phyloP scores from a whole-genome alignment of 2,113 vertebrate species.

The Urocitellus parryii region DNA sequence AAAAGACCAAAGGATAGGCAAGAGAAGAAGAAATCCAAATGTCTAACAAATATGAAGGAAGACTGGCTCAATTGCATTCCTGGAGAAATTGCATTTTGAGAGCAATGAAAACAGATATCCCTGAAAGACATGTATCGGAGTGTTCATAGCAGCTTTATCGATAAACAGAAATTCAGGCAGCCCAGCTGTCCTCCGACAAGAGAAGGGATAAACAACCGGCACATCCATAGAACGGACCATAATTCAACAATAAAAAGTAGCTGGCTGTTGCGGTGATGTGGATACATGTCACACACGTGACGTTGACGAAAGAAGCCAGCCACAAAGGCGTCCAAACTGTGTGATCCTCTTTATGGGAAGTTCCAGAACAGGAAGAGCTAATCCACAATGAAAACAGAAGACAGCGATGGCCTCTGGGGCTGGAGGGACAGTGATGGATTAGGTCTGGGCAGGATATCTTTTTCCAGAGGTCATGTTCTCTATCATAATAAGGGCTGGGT shows the following conservation, averaged over 20 bases:
- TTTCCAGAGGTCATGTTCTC: neutral
- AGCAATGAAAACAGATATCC: neutral
- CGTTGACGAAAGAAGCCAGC: neutral
- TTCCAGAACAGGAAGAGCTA: neutral
- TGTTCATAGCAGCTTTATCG: conserved; percentile 6
- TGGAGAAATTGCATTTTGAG: neutral
- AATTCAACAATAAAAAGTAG: neutral
- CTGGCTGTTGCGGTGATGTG: neutral
- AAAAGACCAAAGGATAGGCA: neutral
- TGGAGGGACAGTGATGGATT: neutral
- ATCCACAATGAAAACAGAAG: neutral
- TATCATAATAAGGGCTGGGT: neutral
- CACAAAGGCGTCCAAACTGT: neutral
- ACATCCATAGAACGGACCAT: neutral
- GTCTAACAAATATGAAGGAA: neutral
- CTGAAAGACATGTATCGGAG: neutral
- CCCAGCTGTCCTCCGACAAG: neutral
- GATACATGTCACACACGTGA: neutral
- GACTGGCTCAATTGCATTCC: neutral
- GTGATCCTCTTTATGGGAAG: neutral
- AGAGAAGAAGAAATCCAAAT: conserved; percentile 40
- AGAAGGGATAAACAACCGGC: neutral
- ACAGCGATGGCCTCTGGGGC: neutral
- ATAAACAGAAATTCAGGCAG: neutral
- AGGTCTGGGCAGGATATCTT: neutral